phyloP scores from a whole-genome alignment of 2,797 vertebrate genomes.

The Crocodylus rhombifer region DNA sequence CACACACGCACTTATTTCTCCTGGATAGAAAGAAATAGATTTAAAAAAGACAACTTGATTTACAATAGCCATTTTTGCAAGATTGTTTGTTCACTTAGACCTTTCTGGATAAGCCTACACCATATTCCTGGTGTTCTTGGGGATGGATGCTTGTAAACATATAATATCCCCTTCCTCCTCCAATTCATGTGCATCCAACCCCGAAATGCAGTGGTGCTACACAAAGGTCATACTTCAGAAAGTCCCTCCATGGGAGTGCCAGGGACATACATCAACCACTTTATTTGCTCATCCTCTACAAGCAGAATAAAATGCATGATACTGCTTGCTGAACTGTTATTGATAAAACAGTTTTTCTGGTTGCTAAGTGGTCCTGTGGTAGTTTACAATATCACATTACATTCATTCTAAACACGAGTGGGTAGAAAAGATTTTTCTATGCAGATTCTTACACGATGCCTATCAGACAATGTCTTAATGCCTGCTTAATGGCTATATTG shows the following conservation, averaged over 20 bases:
- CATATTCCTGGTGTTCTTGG: no score
- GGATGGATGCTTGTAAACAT: no score
- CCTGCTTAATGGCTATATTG: neutral
- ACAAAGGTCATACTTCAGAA: no score
- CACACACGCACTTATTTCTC: neutral
- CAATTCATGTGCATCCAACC: no score
- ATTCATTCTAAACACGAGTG: neutral
- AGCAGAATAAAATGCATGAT: neutral
- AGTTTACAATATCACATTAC: neutral
- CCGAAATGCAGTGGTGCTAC: no score
- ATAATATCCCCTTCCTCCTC: no score
- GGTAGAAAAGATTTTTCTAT: neutral
- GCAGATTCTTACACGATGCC: neutral
- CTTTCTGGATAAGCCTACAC: neutral
- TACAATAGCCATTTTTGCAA: neutral
- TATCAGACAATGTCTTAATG: neutral
- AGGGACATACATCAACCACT: no score
- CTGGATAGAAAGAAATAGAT: neutral
- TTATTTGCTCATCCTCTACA: neutral
- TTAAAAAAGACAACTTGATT: neutral
- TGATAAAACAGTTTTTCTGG: neutral
- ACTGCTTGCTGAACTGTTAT: neutral
- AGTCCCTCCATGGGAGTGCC: no score
- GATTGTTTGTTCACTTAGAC: neutral
- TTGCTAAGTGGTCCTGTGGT: neutral